Base-by-base conservation (phyloP, 2,888 invertebrate species). In the Incurvaria masculella region DNA sequence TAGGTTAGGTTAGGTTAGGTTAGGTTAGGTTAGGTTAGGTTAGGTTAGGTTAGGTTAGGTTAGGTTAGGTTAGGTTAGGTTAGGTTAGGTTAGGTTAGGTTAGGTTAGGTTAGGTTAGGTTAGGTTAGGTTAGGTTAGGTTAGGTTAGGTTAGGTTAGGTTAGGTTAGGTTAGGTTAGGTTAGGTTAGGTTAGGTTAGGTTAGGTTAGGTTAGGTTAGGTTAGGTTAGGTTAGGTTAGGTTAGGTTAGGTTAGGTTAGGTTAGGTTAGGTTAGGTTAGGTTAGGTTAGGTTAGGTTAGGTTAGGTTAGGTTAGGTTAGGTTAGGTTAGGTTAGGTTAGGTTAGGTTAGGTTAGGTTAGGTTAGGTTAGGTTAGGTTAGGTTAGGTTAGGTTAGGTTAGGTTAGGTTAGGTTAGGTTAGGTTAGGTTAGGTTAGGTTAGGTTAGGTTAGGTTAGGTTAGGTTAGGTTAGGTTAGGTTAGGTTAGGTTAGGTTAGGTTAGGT, bases 221-320 rank as follows among this genome's bases (percentile, higher is more conserved):
- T 42, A 47, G 50, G 50, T 50, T 50, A 48, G 47, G 47, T 50
- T 50, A 50, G 47, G 47, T 47, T 50, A 42, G 47, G 47, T 45
- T 47, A 47, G 45, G 50, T 47, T 50, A 47, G 47, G 50, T 47
- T 50, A 47, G 47, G 50, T 47, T 50, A 50, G 50, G 50, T 50
- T 50, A 47, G 50, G 47, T 50, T 48, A 50, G 47, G 47, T 48
- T 42, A 42, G 42, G 42, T 49, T 42, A 42, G 42, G 42, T 42
- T 42, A 42, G 42, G 42, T 42, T 42, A 42, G 47, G 47, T 47
- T 47, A 50, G 47, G 50, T 50, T 47, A 50, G 47, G 47, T 47
- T 50, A 45, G 47, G 47, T 47, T 47, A 47, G 49, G 47, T 47
- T 50, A 47, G 47, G 49, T 50, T 50, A 47, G 49, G 49, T 47